Base-by-base conservation (phyloP, 2,113 vertebrate genomes). In the Hippocampus guttulatus region DNA sequence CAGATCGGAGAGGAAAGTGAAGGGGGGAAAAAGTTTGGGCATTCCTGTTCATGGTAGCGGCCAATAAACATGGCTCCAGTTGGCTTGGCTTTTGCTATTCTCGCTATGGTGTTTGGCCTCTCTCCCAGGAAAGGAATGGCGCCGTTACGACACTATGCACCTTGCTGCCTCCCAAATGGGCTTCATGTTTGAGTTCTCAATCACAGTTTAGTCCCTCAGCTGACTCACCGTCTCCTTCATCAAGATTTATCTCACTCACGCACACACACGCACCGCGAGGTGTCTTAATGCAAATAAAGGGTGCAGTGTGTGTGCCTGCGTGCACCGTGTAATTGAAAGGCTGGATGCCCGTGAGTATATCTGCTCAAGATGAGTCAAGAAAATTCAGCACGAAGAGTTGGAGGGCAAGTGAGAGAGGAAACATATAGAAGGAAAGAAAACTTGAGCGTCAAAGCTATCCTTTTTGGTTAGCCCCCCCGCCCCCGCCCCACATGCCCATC, bases 101-200 rank as follows among this genome's bases (percentile, higher is more conserved):
- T 21, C n/a, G 33, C 5, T 6, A 38, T 0, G 33, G 33, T 6
- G 33, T 71, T 69, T 75, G 63, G 51, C 45, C 58, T 67, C 69
- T 73, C 77, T 86, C 67, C 55, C 8, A 64, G 73, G 61, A 81
- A 72, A 80, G 65, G 78, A 82, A 81, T 76, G 68, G 77, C 74
- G 66, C 78, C 27, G 71, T 25, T 9, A 75, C 63, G 69, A 78
- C 76, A 74, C 64, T 71, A 21, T 14, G 52, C 74, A 68, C 73
- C 82, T 78, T 2, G 9, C 73, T 0, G 77, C 0, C 71, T 72
- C 74, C 75, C 77, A 80, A 87, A 84, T 84, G 82, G 77, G 78
- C 70, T 82, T 77, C 49, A 81, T 85, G 74, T 88, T 84, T 76
- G 83, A 80, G 60, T 85, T 83, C 74, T 82, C 81, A 81, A 86